A percentile compares a stretch with the other conserved stretches of the same genome.
Evolutionary conservation across 1,140 invertebrate genomes (phyloP).

Genomic region (Aphaenogaster ashmeadi): DNA sequence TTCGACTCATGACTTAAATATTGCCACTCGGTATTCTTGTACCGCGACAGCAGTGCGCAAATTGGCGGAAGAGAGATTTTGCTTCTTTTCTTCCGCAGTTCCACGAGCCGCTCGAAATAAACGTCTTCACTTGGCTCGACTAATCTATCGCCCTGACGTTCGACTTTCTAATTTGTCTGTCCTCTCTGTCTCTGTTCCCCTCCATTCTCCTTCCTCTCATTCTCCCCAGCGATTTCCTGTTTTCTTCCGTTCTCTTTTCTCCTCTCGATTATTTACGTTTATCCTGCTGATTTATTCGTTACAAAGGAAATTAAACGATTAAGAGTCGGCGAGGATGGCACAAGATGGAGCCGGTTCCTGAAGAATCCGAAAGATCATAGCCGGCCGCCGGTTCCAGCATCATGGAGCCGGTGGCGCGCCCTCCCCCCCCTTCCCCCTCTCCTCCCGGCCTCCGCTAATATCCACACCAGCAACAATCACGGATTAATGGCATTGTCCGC

Average conservation of each 20-base stretch:
- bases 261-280: not conserved
- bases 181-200: not conserved
- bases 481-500: conserved; percentile 84
- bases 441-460: conserved; percentile 70
- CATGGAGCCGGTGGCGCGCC: conserved; percentile 18
- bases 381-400: conserved; percentile 53
- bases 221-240: not conserved
- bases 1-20: not conserved
- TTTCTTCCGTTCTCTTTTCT: not conserved
- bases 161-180: not conserved
- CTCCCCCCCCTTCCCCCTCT: not conserved
- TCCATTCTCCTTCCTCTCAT: not conserved
- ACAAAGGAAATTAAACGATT: not conserved
- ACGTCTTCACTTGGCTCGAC: not conserved
- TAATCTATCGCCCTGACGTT: not conserved
- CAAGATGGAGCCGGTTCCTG: not conserved
- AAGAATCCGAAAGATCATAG: conserved; percentile 51
- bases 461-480: conserved; percentile 82
- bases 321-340: not conserved
- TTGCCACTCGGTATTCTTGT: not conserved
- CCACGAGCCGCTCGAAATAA: not conserved
- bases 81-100: not conserved
- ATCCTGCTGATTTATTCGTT: not conserved
- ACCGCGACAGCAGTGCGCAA: not conserved
- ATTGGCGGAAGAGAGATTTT: not conserved